Conservation (phyloP, 2,797 vertebrate species). For the Spheniscus humboldti region DNA sequence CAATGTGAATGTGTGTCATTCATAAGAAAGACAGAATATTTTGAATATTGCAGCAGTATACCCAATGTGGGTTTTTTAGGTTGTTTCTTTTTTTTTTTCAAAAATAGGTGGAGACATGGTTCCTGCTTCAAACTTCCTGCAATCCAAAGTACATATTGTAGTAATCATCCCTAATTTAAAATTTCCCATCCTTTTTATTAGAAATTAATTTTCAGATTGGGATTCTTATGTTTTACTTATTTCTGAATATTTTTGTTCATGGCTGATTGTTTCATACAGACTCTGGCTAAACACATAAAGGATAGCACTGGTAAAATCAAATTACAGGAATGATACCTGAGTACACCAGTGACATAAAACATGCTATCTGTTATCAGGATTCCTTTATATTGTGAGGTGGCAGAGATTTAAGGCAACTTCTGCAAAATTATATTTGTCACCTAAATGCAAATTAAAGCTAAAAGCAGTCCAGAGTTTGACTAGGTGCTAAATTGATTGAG, state of each 20-base stretch:
- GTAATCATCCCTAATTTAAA: background rate
- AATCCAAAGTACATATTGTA: background rate
- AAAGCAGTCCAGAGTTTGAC: background rate
- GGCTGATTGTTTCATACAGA: background rate
- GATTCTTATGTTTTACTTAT: background rate
- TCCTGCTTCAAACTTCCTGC: background rate
- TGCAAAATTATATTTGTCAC: background rate
- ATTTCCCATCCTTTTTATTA: background rate
- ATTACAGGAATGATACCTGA: background rate
- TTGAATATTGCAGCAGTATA: background rate
- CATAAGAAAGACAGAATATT: background rate
- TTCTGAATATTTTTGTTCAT: background rate
- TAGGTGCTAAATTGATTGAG: background rate
- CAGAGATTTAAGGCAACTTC: background rate
- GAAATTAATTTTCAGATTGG: background rate
- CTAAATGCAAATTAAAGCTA: background rate
- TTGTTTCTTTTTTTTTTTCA: accelerated
- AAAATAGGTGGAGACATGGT: background rate
- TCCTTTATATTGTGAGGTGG: background rate
- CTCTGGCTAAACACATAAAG: background rate
- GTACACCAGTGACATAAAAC: background rate
- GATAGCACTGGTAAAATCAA: background rate
- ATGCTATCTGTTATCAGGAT: background rate
- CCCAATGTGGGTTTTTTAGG: accelerated
- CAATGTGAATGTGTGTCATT: background rate